These are phyloP conservation scores for Chaetodon trifasciatus DNA, from an alignment of 2,797 vertebrate species.

Conservation along the genomic window DNA sequence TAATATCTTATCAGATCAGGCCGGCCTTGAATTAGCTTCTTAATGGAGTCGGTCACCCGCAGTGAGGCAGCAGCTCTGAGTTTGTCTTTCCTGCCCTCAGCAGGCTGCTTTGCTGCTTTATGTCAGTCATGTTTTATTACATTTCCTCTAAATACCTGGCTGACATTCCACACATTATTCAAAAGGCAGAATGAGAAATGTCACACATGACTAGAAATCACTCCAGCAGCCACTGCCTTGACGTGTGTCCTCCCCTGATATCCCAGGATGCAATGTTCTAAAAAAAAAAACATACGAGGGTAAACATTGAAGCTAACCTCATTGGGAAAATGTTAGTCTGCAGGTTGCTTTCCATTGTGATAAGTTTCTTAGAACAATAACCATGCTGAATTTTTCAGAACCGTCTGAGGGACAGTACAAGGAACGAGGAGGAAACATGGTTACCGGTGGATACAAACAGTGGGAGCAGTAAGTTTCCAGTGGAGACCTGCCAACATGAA, in stretches of 20 bases:
- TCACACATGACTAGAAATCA: conserved; percentile 51
- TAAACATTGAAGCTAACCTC: background rate
- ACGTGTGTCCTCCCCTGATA: background rate
- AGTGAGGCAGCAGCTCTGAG: conserved; percentile 23
- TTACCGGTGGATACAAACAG: conserved; percentile 67
- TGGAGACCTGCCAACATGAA: conserved; percentile 53
- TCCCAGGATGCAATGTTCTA: background rate
- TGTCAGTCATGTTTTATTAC: conserved; percentile 65
- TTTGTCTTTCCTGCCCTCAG: conserved; percentile 62
- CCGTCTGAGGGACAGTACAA: conserved; percentile 20
- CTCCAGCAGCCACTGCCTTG: conserved; percentile 8
- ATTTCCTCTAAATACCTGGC: conserved; percentile 70
- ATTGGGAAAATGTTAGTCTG: background rate
- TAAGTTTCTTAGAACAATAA: background rate
- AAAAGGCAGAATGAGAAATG: conserved; percentile 62
- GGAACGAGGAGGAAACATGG: conserved; percentile 56
- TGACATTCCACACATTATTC: conserved; percentile 67
- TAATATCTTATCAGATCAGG: conserved; percentile 46
- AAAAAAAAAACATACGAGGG: conserved; percentile 6
- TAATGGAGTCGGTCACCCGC: conserved; percentile 40
- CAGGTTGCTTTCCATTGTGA: conserved; percentile 7
- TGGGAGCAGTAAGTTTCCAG: conserved; percentile 68
- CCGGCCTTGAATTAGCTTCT: conserved; percentile 39
- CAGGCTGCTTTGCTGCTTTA: conserved; percentile 50
- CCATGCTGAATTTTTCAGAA: conserved; percentile 19